Evolutionary conservation across 2,113 vertebrate genomes (phyloP).

Genomic region (Gracilinanus agilis): DNA sequence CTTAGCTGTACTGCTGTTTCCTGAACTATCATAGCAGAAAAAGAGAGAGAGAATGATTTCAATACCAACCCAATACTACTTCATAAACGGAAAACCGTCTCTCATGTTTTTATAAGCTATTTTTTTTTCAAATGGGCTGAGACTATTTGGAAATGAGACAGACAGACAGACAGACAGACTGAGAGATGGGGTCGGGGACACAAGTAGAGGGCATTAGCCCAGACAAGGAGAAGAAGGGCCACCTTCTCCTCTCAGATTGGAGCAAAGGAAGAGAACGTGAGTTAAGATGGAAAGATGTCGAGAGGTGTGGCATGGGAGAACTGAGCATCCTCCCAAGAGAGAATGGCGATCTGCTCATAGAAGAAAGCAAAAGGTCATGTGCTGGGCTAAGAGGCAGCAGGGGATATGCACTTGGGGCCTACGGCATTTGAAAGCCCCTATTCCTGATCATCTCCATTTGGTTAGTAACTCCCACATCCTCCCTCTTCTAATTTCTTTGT

Average conservation of each 20-base stretch:
- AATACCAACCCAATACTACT: constrained; percentile 27
- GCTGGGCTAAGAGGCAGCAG: background rate
- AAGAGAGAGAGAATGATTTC: constrained; percentile 46
- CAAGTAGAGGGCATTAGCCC: background rate
- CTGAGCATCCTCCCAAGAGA: background rate
- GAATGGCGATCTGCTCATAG: background rate
- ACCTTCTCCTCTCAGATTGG: background rate
- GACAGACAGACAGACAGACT: background rate
- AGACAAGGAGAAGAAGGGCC: constrained; percentile 9
- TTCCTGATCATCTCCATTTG: constrained; percentile 31
- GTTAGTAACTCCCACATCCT: constrained; percentile 20
- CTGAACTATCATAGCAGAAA: constrained; percentile 52
- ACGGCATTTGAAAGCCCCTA: constrained; percentile 15
- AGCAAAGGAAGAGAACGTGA: background rate
- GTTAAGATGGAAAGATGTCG: background rate
- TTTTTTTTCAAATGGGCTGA: constrained; percentile 60
- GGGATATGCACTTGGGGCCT: constrained; percentile 22
- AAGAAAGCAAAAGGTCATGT: background rate
- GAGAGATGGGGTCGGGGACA: background rate
- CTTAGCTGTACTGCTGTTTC: constrained; percentile 20
- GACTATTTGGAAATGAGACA: background rate
- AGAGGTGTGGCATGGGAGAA: background rate
- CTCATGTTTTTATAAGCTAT: constrained; percentile 33
- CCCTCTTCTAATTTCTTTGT: constrained; percentile 22
- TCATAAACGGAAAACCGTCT: constrained; percentile 30